phyloP scores from a whole-genome alignment of 2,888 invertebrate species.

The Platycnemis pennipes region DNA sequence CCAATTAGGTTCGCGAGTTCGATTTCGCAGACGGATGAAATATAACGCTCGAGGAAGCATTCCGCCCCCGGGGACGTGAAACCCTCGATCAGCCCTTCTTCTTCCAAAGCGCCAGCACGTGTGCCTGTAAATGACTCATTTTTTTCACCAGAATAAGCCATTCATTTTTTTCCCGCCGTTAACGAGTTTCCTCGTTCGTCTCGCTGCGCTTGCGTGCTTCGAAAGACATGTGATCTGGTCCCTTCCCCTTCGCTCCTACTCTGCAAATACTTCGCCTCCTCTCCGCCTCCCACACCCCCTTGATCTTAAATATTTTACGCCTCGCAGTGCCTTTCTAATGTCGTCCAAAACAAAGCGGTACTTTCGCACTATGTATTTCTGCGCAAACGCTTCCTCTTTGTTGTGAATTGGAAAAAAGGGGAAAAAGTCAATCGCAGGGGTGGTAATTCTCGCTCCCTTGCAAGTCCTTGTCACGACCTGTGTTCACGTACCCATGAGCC shows the following conservation, averaged over 20 bases:
- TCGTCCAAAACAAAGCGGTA: neutral
- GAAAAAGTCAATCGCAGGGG: neutral
- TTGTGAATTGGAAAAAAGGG: neutral
- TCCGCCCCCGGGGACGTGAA: neutral
- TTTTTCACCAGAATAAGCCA: neutral
- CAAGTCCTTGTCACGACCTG: conserved; percentile 5
- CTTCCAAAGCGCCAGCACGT: conserved; percentile 26
- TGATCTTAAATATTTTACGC: conserved; percentile 25
- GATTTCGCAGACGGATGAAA: neutral
- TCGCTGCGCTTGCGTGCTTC: neutral
- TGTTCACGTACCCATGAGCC: neutral
- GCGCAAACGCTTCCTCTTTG: conserved; percentile 18
- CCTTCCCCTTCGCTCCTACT: neutral
- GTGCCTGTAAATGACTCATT: conserved; percentile 17
- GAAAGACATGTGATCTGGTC: neutral
- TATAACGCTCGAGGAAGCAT: conserved; percentile 22
- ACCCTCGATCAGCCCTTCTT: neutral
- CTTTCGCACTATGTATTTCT: conserved; percentile 31
- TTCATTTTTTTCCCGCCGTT: conserved; percentile 20
- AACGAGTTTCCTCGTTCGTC: neutral
- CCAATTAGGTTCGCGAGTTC: conserved; percentile 24
- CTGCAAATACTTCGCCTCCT: neutral
- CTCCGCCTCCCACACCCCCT: neutral
- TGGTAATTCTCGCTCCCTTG: neutral
- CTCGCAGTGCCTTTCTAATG: neutral